Evolutionary conservation across 2,888 invertebrate species (phyloP).

Genomic region (Amblyteles armatorius): DNA sequence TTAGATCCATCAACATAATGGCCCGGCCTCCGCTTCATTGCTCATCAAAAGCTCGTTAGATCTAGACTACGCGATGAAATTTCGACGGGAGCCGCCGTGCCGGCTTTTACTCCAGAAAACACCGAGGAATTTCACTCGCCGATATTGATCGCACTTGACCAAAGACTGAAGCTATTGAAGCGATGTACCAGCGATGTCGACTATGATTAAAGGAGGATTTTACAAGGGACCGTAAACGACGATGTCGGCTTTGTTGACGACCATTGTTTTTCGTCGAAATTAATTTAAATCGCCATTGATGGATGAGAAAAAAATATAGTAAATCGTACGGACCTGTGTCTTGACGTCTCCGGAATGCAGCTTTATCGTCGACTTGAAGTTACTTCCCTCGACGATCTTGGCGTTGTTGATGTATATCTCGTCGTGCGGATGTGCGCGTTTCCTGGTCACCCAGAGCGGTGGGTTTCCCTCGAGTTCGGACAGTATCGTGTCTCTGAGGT

Average conservation of each 20-base stretch:
- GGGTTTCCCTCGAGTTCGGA: conserved; percentile 94
- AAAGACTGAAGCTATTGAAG: not conserved
- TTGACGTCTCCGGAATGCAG: conserved; percentile 83
- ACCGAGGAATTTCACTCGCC: not conserved
- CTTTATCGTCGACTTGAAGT: conserved; percentile 87
- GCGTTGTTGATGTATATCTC: conserved; percentile 96
- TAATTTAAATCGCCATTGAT: not conserved
- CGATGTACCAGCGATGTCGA: not conserved
- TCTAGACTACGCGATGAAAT: conserved; percentile 65
- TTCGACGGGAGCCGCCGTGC: conserved; percentile 1
- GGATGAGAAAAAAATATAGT: conserved; percentile 19
- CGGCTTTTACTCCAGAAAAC: conserved; percentile 18
- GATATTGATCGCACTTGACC: not conserved
- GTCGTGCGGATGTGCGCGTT: conserved; percentile 87
- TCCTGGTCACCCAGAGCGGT: conserved; percentile 93
- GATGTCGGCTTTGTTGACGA: too few species aligned
- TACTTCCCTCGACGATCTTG: conserved; percentile 89
- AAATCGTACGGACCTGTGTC: conserved; percentile 86
- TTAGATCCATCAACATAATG: conserved; percentile 71
- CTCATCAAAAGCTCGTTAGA: conserved; percentile 80
- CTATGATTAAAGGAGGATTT: too few species aligned
- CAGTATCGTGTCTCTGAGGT: conserved; percentile 89
- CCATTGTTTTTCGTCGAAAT: too few species aligned
- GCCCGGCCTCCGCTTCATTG: conserved; percentile 61
- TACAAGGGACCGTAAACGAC: too few species aligned